Percentiles rank a stretch among this genome's conserved stretches.
These are phyloP conservation scores for Drosophila ogumai DNA, from an alignment of 1,140 invertebrate species.

Conservation along the genomic window DNA sequence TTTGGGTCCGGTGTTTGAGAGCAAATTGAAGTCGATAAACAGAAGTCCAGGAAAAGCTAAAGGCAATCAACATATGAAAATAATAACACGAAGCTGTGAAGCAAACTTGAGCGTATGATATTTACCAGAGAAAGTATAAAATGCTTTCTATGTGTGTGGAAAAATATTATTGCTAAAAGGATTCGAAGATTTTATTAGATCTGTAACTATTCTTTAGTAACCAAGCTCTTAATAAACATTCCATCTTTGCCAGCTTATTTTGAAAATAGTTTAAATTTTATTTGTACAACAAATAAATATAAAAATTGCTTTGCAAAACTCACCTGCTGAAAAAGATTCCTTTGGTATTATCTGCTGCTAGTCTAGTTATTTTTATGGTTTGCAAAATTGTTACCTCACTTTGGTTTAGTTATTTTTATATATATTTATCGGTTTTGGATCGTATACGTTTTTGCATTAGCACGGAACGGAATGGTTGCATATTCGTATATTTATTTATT, in stretches of 20 bases:
- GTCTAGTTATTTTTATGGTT: neutral
- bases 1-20: conserved; percentile 58
- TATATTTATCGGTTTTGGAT: conserved; percentile 49
- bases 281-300: no score
- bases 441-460: conserved; percentile 72
- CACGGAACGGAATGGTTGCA: conserved; percentile 77
- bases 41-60: conserved; percentile 47
- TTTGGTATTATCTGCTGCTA: conserved; percentile 2
- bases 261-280: neutral
- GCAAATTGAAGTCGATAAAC: conserved; percentile 78
- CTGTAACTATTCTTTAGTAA: neutral
- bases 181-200: conserved; percentile 4
- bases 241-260: neutral
- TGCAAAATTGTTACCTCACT: conserved; percentile 46
- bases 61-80: conserved; percentile 55
- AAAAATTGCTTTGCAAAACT: neutral
- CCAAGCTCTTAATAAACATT: neutral
- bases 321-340: conserved; percentile 13
- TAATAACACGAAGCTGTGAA: conserved; percentile 30
- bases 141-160: neutral
- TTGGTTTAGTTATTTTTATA: conserved; percentile 22
- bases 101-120: neutral
- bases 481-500: conserved; percentile 33
- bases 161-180: conserved; percentile 7
- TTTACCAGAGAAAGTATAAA: conserved; percentile 6